Evolutionary conservation across 2,888 invertebrate genomes (phyloP), one percentile per base, ranked within the genome.

Genomic region (Heliconius cydno): DNA sequence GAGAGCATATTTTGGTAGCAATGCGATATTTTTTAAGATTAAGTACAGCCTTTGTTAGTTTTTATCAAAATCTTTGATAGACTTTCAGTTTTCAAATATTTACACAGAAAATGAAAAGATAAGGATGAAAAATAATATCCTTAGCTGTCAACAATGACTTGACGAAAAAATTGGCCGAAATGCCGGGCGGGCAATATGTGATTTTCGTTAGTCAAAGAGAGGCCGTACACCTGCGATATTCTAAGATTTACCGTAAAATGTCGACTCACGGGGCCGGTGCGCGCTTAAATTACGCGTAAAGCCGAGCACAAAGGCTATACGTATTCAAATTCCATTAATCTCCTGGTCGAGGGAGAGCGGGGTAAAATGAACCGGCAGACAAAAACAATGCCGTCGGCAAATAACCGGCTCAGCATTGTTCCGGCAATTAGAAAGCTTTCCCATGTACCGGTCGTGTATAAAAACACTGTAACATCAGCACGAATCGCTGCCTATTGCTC

Each of bases 341-440:
- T 94, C 93, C 91, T 87, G 76, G 91, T 88, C 90, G 88, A 90
- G 92, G 92, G 91, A 91, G 91, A 92, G 92, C 92, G 93, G 92
- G 92, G 92, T 92, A 93, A 94, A 94, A 94, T 94, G 94, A 95
- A 94, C 94, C 94, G 90, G 92, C 91, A 94, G 94, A 94, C 94
- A 94, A 95, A 95, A 95, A 95, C 94, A 95, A 95, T 94, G 94
- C 94, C 94, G 92, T 91, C 91, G 93, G 94, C 94, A 92, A 93
- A 95, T 94, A 94, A 94, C 94, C 94, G 92, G 94, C 93, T 94
- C 94, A 93, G 94, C 94, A 94, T 95, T 95, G 95, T 95, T 94
- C 94, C 94, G 94, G 94, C 95, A 95, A 95, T 95, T 95, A 95
- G 95, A 95, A 94, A 95, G 95, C 94, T 95, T 95, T 95, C 94